Conservation (phyloP, 2,113 vertebrate species). For the Onychorhynchus coronatus region DNA sequence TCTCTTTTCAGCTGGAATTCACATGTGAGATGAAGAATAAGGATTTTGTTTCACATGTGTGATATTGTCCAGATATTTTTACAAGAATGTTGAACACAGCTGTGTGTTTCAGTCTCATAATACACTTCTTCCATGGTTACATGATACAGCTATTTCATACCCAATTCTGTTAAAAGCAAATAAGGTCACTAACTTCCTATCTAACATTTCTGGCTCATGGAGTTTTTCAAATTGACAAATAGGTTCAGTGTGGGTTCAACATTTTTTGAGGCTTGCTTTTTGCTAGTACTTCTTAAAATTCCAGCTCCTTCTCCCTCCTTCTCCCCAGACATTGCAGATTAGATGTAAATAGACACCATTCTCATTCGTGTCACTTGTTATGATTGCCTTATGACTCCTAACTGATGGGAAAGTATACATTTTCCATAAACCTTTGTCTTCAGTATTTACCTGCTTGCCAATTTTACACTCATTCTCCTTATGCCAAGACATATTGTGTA, state of each 20-base stretch:
- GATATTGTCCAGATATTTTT: constrained; percentile 39
- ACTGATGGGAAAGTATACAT: not conserved
- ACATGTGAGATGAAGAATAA: not conserved
- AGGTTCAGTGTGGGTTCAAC: constrained; percentile 5
- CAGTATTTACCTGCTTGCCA: not conserved
- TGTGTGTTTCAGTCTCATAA: not conserved
- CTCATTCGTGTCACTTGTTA: not conserved
- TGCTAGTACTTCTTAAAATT: constrained; percentile 3
- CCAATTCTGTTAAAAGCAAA: not conserved
- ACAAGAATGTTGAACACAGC: not conserved
- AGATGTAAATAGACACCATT: not conserved
- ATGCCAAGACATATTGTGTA: not conserved
- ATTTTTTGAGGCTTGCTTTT: not conserved
- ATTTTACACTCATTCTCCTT: not conserved
- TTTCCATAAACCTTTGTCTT: constrained; percentile 1
- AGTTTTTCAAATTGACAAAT: constrained; percentile 43
- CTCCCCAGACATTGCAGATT: not conserved
- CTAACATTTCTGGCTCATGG: constrained; percentile 18
- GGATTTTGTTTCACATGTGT: constrained; percentile 16
- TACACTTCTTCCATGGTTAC: not conserved
- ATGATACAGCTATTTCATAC: constrained; percentile 1
- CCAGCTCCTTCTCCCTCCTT: not conserved
- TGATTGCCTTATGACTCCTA: not conserved
- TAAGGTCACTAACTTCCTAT: constrained; percentile 29
- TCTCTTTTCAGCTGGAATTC: not conserved